Evolutionary conservation across 2,113 vertebrate genomes (phyloP), one percentile per base, ranked within the genome.

Genomic region (Gopherus evgoodei): DNA sequence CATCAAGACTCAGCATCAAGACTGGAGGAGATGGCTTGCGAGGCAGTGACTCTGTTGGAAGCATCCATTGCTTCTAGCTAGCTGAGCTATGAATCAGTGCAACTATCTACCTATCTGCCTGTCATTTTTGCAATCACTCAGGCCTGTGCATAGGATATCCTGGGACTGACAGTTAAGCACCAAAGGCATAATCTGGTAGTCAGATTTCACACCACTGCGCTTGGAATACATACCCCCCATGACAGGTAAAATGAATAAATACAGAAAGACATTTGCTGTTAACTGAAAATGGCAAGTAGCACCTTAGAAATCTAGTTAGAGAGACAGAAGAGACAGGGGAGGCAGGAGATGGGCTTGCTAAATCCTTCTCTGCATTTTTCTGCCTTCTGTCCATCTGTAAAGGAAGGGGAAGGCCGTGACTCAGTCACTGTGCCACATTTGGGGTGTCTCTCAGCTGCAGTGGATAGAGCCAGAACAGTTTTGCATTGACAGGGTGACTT

Each of bases 91-190:
- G 52, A 83, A 81, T 87, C 62, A 35, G 57, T 25, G 31, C 50
- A 89, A 62, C 79, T 22, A 11, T 81, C 87, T 93, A 80, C 79
- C 86, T 93, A 89, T 62, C 85, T 65, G 84, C 86, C 84, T 94
- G 84, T 88, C 79, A 87, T 24, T 62, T 88, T 53, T 44, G 72
- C 25, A 91, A 57, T 44, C 7, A 47, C 59, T 44, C 50, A 76
- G 79, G 79, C 88, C 86, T 94, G 79, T 5, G 31, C 57, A 25
- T 79, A 87, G 79, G 29, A 54, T 38, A 72, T 53, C 83, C 31
- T 17, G 12, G 87, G 89, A 93, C 57, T 24, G 94, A 90, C 89
- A 90, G 78, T 57, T 95, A 83, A 95, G 62, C 86, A 62, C 89
- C 3, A 12, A 92, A 92, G 81, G 82, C 93, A 87, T 93, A 83